These are phyloP conservation scores for Bhutanitis thaidina DNA, from an alignment of 2,888 invertebrate species.

Conservation along the genomic window DNA sequence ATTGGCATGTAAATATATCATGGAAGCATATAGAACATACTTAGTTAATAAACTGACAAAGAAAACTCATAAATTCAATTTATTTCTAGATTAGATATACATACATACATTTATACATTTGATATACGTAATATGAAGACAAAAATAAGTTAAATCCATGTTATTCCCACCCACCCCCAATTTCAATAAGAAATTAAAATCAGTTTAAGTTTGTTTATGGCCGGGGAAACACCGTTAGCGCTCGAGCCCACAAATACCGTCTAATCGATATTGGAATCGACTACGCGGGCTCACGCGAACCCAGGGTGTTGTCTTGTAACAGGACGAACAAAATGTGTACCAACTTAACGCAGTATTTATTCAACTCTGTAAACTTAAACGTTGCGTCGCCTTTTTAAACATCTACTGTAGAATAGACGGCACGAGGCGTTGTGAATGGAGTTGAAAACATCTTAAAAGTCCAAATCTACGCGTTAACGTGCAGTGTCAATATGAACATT, in stretches of 20 bases:
- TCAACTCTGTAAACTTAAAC: neutral
- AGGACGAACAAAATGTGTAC: slow-evolving; percentile 1
- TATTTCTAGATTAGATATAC: too few relatives aligned
- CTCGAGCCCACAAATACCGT: slow-evolving; percentile 53
- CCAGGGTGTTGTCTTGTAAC: slow-evolving; percentile 6
- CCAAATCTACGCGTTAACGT: neutral
- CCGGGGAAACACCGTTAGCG: slow-evolving; percentile 49
- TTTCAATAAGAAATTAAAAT: slow-evolving; percentile 52
- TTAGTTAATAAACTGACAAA: too few relatives aligned
- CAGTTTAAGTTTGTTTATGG: slow-evolving; percentile 61
- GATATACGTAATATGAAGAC: too few relatives aligned
- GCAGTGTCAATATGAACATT: neutral
- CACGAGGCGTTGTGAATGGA: neutral
- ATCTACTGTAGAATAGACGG: neutral
- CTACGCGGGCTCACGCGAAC: slow-evolving; percentile 15
- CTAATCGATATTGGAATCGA: slow-evolving; percentile 58
- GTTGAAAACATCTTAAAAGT: neutral
- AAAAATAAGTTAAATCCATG: slow-evolving; percentile 16
- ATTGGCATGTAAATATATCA: too few relatives aligned
- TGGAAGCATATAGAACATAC: too few relatives aligned
- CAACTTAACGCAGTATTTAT: neutral
- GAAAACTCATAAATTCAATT: too few relatives aligned
- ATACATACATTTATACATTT: too few relatives aligned
- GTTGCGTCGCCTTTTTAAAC: neutral
- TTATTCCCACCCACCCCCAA: slow-evolving; percentile 13